Evolutionary conservation across 2,888 invertebrate species (phyloP).

Genomic region (Apamea anceps): DNA sequence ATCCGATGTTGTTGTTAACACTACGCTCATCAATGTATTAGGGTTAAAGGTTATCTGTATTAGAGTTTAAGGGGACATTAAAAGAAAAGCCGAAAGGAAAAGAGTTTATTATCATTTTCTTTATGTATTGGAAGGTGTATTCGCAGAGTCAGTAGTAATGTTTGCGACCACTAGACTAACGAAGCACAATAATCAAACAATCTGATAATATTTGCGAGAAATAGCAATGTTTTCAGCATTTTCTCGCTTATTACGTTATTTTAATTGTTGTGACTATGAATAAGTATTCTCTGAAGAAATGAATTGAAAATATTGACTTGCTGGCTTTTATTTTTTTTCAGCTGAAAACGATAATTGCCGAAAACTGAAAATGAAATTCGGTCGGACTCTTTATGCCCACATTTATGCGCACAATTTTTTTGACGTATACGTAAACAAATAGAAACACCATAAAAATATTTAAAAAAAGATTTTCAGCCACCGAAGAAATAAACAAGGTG

Average conservation of each 20-base stretch:
- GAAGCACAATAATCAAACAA: background rate
- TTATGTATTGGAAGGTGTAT: background rate
- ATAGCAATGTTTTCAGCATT: background rate
- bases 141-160: background rate
- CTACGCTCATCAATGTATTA: background rate
- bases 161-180: background rate
- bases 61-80: background rate
- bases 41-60: background rate
- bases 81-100: background rate
- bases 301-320: background rate
- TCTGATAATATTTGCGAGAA: background rate
- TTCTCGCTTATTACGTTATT: background rate
- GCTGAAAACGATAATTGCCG: background rate
- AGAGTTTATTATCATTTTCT: background rate
- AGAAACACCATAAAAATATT: background rate
- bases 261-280: background rate
- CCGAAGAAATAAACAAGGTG: background rate
- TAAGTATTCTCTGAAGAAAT: background rate
- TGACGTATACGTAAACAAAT: background rate
- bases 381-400: background rate
- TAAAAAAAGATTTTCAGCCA: background rate
- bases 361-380: background rate
- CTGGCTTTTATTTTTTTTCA: background rate
- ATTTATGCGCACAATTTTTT: background rate
- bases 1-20: background rate